Conservation (phyloP, 2,888 invertebrate genomes). For the Euplagia quadripunctaria region DNA sequence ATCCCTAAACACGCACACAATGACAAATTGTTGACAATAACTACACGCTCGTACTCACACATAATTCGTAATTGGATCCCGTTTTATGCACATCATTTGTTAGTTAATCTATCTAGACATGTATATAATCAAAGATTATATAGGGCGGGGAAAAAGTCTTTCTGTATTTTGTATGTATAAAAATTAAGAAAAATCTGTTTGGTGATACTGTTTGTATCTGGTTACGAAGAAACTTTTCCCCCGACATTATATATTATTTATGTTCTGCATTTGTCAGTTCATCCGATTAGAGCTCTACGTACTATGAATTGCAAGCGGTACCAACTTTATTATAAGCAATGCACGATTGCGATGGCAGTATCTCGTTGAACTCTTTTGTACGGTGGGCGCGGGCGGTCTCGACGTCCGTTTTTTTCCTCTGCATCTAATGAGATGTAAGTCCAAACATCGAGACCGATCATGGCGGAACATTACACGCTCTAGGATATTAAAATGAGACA, state of each 20-base stretch:
- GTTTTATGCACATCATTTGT: too few relatives aligned
- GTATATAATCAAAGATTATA: too few relatives aligned
- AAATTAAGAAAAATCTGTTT: too few relatives aligned
- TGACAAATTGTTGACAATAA: too few relatives aligned
- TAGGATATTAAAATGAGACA: conserved; percentile 86
- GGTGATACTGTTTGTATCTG: too few relatives aligned
- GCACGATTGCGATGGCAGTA: conserved; percentile 37
- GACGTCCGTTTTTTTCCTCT: conserved; percentile 51
- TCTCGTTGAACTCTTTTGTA: conserved; percentile 84
- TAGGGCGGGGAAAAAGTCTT: too few relatives aligned
- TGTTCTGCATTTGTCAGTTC: not conserved
- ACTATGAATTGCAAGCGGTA: conserved; percentile 7
- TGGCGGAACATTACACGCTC: conserved; percentile 79
- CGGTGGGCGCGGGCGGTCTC: conserved; percentile 52
- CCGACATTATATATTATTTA: not conserved
- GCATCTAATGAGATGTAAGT: conserved; percentile 69
- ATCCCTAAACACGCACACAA: too few relatives aligned
- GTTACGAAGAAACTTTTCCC: too few relatives aligned
- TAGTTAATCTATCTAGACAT: too few relatives aligned
- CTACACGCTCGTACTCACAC: too few relatives aligned
- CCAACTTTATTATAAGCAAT: conserved; percentile 41
- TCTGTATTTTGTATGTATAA: too few relatives aligned
- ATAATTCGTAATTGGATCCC: too few relatives aligned
- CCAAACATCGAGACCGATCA: conserved; percentile 71
- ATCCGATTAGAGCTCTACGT: not conserved